These are phyloP conservation scores for Heliconius congener DNA, from an alignment of 1,140 invertebrate genomes.

Conservation along the genomic window DNA sequence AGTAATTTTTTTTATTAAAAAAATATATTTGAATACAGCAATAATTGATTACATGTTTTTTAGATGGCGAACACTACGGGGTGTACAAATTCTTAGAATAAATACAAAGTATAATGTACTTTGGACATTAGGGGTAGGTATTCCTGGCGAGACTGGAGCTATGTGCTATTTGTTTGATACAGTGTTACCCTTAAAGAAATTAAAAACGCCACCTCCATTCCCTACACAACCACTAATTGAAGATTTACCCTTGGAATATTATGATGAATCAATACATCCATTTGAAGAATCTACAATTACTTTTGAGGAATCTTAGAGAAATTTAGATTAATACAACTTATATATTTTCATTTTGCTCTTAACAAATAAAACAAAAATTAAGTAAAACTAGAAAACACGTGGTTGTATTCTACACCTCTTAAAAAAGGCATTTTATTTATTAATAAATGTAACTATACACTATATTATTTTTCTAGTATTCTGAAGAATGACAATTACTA, in stretches of 20 bases:
- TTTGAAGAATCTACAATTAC: conserved; percentile 87
- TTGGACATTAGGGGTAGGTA: conserved; percentile 90
- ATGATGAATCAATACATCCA: conserved; percentile 86
- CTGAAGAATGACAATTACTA: not conserved
- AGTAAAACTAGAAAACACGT: too few relatives aligned
- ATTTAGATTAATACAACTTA: too few relatives aligned
- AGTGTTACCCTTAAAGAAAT: conserved; percentile 83
- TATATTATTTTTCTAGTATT: too few relatives aligned
- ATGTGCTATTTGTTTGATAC: conserved; percentile 93
- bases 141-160: conserved; percentile 91
- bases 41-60: conserved; percentile 38
- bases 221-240: conserved; percentile 88
- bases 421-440: too few relatives aligned
- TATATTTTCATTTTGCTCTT: too few relatives aligned
- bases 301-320: conserved; percentile 81
- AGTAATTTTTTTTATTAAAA: not conserved
- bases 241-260: conserved; percentile 87
- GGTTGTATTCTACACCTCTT: too few relatives aligned
- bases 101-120: conserved; percentile 97
- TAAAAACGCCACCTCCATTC: conserved; percentile 86
- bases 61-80: conserved; percentile 86
- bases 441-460: too few relatives aligned
- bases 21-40: not conserved
- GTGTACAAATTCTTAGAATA: conserved; percentile 93
- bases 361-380: too few relatives aligned